Evolutionary conservation across 2,888 invertebrate genomes (phyloP), one percentile per base, ranked within the genome.

Genomic region (Macrophya annulata): DNA sequence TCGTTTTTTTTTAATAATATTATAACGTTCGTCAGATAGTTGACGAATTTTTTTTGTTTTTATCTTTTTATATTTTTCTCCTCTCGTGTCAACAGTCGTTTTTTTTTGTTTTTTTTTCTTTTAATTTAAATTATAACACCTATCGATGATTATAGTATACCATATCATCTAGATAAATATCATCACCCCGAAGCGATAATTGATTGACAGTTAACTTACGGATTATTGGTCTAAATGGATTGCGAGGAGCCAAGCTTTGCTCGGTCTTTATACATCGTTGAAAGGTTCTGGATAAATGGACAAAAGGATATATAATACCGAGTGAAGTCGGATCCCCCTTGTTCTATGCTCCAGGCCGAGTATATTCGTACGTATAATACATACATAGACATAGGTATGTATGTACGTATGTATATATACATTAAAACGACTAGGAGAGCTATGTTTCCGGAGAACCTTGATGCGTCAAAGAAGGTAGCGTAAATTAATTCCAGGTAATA

Each of bases 401-500:
- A 55, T 1, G 1, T 31, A 31, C 31, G 1, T 31, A n/a, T n/a
- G n/a, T n/a, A n/a, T n/a, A 6, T 15, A 65, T 31, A 4, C 5
- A 21, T 21, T 40, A 15, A 31, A 51, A 48, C 21, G 76, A 6
- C 48, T 21, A 72, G 21, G 21, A 31, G 31, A 31, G 31, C 76
- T n/a, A 25, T 59, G 17, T 59, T 79, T 79, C 79, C 79, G 81
- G 21, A 62, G 59, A 81, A 25, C 62, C 81, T 59, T 62, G 21
- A 62, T 25, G n/a, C 81, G 43, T 81, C 43, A 21, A 37, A 43
- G 40, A 81, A 55, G 55, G 55, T 55, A 55, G 51, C 21, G 43
- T 62, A 81, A 81, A 62, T 81, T 81, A 81, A 81, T 81, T 59
- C 62, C 81, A 43, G 40, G 81, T 62, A 81, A 62, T 62, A 81